A percentile compares a stretch with the other conserved stretches of the same genome.
Evolutionary conservation across 2,113 vertebrate genomes (phyloP).

Genomic region (Pontoporia blainvillei): DNA sequence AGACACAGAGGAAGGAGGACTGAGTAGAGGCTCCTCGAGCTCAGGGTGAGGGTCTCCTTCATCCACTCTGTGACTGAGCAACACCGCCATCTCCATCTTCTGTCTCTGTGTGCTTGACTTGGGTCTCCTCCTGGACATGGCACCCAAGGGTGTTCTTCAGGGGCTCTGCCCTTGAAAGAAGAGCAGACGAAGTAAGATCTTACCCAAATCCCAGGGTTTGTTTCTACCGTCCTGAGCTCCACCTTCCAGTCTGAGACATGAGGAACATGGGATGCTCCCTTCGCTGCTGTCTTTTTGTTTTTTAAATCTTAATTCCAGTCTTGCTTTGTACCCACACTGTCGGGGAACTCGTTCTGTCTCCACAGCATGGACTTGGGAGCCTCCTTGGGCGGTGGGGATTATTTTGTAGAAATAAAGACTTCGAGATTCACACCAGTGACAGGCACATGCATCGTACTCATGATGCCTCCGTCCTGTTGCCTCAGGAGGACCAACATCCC

Average conservation of each 20-base stretch:
- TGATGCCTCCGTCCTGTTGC: not conserved
- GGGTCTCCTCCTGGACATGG: not conserved
- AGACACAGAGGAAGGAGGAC: not conserved
- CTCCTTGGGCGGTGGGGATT: not conserved
- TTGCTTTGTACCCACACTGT: not conserved
- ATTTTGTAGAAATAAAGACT: not conserved
- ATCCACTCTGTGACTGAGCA: not conserved
- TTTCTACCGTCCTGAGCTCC: not conserved
- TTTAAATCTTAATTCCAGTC: not conserved
- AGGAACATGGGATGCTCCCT: not conserved
- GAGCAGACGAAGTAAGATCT: not conserved
- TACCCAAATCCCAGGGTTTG: not conserved
- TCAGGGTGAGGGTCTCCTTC: conserved; percentile 23
- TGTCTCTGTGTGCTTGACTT: not conserved
- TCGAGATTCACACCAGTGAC: not conserved
- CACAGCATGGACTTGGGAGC: not conserved
- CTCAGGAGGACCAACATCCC: not conserved
- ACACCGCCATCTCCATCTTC: not conserved
- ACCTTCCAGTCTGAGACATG: not conserved
- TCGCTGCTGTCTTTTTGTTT: not conserved
- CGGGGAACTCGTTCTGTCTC: not conserved
- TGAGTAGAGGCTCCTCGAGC: not conserved
- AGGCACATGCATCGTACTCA: not conserved
- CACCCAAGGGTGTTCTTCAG: fast-evolving
- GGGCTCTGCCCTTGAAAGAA: not conserved